phyloP scores from a whole-genome alignment of 92 coral and sea anemone genomes.

The Phenganax marumi region DNA sequence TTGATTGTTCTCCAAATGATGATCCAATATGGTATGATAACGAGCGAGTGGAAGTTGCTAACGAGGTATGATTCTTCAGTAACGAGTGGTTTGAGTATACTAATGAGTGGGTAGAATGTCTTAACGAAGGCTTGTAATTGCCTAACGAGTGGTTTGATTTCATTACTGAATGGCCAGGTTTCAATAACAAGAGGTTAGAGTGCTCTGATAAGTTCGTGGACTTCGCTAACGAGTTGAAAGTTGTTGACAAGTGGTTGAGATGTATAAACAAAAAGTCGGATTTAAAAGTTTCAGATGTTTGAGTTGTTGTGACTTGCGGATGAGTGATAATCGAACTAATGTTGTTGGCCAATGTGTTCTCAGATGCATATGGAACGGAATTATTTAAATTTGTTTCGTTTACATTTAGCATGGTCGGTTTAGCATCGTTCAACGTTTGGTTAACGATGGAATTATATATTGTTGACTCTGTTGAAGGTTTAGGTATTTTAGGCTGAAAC shows the following conservation, averaged over 20 bases:
- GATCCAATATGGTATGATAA: neutral
- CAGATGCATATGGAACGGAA: neutral
- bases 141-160: neutral
- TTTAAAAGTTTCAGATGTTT: too few species aligned
- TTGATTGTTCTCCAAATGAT: neutral
- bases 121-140: neutral
- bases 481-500: constrained; percentile 6
- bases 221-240: too few species aligned
- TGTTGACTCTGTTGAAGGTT: neutral
- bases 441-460: neutral
- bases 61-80: neutral
- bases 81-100: neutral
- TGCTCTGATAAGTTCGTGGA: too few species aligned
- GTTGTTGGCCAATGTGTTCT: neutral
- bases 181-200: neutral
- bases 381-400: neutral
- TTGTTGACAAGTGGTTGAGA: too few species aligned
- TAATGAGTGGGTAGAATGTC: neutral
- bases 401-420: neutral
- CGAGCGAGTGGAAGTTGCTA: neutral
- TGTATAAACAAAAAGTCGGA: too few species aligned
- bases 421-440: neutral
- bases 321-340: neutral
- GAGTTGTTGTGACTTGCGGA: neutral
- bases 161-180: neutral